Percentiles rank a stretch among this genome's conserved stretches.
phyloP scores from a whole-genome alignment of 37 sponge, comb jelly and placozoan species.

The Halichondria panicea region DNA sequence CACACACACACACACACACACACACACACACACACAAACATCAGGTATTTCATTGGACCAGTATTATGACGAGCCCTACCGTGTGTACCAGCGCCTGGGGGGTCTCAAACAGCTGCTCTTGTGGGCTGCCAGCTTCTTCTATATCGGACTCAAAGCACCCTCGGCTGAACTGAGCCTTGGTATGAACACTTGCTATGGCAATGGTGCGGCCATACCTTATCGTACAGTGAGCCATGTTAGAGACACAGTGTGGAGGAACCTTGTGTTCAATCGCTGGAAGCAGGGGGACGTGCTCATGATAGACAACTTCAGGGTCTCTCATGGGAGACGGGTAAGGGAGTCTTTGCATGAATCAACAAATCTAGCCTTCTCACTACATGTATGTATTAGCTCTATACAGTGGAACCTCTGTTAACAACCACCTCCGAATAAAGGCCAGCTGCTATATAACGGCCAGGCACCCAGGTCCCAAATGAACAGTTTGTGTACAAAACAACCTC shows the following conservation, averaged over 20 bases:
- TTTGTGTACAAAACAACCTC: no score
- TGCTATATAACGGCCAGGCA: no score
- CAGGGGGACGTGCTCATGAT: slow-evolving; percentile 74
- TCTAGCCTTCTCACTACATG: no score
- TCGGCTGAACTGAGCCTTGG: slow-evolving; percentile 29
- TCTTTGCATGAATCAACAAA: no score
- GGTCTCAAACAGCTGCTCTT: slow-evolving; percentile 40
- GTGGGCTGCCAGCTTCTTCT: slow-evolving; percentile 15
- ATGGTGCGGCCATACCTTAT: slow-evolving; percentile 64
- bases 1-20: no score
- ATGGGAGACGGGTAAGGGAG: slow-evolving; percentile 62
- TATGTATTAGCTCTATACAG: no score
- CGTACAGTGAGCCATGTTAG: slow-evolving; percentile 28
- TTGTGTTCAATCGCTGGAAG: slow-evolving; percentile 75
- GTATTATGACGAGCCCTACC: slow-evolving; percentile 43
- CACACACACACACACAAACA: not conserved
- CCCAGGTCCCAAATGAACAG: no score
- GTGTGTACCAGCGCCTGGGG: slow-evolving; percentile 44
- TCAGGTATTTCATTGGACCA: slow-evolving; percentile 48
- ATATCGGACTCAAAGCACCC: slow-evolving; percentile 27
- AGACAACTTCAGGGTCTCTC: slow-evolving; percentile 73
- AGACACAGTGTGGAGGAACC: slow-evolving; percentile 59
- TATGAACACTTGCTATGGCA: slow-evolving; percentile 55
- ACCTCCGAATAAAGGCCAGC: no score
- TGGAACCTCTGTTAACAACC: no score